Percentiles rank a stretch among this genome's conserved stretches.
Conservation (phyloP, 2,888 invertebrate species). For the Tipula helvola region DNA sequence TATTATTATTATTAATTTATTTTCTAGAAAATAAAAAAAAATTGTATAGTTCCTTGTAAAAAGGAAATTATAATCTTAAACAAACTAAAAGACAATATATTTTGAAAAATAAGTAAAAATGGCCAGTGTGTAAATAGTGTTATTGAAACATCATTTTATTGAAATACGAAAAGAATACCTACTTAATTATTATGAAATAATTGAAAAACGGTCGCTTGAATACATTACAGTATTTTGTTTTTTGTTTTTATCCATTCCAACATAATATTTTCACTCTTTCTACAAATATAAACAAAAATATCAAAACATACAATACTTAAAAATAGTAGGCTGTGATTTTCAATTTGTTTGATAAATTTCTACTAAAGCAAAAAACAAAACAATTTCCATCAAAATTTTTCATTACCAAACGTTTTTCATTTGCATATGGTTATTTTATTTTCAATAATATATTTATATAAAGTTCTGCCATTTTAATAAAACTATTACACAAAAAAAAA, state of each 20-base stretch:
- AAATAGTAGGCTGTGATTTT: background rate
- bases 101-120: background rate
- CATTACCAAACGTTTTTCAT: background rate
- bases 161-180: background rate
- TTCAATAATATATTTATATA: no score
- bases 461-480: background rate
- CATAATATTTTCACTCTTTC: background rate
- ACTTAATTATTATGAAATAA: background rate
- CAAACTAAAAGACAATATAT: background rate
- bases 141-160: background rate
- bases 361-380: background rate
- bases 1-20: background rate
- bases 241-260: background rate
- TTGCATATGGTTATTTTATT: background rate
- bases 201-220: background rate
- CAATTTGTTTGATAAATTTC: background rate
- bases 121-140: background rate
- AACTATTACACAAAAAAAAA: background rate
- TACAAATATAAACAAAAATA: background rate
- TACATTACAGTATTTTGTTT: background rate
- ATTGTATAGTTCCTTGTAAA: background rate
- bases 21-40: conserved; percentile 7
- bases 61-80: background rate
- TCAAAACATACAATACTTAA: background rate
- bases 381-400: background rate